Conservation (phyloP, 1,140 invertebrate species). For the Probaryconus sp. region DNA sequence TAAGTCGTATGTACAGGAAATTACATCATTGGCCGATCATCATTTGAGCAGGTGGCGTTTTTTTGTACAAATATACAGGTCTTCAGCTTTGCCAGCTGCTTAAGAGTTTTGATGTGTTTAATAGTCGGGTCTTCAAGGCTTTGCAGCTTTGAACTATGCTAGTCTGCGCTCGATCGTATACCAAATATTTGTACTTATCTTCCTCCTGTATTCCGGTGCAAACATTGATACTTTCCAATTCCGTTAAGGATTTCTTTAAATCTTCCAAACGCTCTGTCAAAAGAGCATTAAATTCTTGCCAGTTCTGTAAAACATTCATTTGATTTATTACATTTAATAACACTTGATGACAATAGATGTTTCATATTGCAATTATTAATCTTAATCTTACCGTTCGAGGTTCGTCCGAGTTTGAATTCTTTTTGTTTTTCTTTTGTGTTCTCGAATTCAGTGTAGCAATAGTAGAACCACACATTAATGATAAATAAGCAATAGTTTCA, state of each 20-base stretch:
- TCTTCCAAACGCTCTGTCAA: slow-evolving; percentile 66
- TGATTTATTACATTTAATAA: slow-evolving; percentile 10
- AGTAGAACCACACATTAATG: slow-evolving; percentile 69
- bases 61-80: slow-evolving; percentile 67
- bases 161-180: slow-evolving; percentile 67
- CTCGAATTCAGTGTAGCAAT: slow-evolving; percentile 64
- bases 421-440: slow-evolving; percentile 70
- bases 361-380: not conserved
- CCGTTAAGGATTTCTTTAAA: slow-evolving; percentile 67
- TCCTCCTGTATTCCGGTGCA: slow-evolving; percentile 62
- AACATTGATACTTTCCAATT: slow-evolving; percentile 69
- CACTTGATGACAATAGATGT: slow-evolving; percentile 7
- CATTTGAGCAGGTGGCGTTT: slow-evolving; percentile 63
- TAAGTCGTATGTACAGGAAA: slow-evolving; percentile 61
- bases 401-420: slow-evolving; percentile 66
- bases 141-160: slow-evolving; percentile 72
- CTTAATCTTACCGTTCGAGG: slow-evolving; percentile 29
- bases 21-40: slow-evolving; percentile 62
- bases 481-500: slow-evolving; percentile 73
- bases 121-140: slow-evolving; percentile 68
- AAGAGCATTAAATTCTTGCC: slow-evolving; percentile 67
- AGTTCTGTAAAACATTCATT: slow-evolving; percentile 73
- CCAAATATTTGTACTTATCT: slow-evolving; percentile 53
- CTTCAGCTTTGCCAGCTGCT: slow-evolving; percentile 75
- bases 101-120: slow-evolving; percentile 71